Base-by-base conservation (phyloP, 2,888 invertebrate species). In the Parochlus steinenii region DNA sequence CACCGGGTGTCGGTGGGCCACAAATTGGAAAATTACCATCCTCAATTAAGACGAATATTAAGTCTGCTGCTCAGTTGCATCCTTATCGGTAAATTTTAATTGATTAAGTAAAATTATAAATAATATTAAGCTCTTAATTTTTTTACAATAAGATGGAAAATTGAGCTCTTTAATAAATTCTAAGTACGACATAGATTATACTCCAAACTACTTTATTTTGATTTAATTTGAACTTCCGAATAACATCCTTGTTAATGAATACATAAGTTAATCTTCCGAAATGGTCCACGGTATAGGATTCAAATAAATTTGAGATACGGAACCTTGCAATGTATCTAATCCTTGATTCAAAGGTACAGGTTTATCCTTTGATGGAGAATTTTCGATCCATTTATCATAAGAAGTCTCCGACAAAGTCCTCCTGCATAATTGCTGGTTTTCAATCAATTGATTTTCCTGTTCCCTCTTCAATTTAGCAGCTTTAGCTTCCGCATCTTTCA, bases 11-110 rank as follows among this genome's bases (percentile, higher is more conserved):
- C 30, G 65, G 66, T 1, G 63, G 65, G 1, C 53, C 63, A 25
- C 69, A 71, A 42, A 66, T 85, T 63, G 77, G 75, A 23, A 89
- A 89, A 61, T 81, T 83, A 11, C 87, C 87, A 1, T 82, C 86
- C 35, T 75, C 82, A 17, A 86, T 90, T 44, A 90, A 90, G 54
- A 89, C 89, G 0, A 89, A 89, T 52, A 89, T 90, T 42, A 89
- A 89, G 58, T 78, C 87, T 38, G 89, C 86, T 4, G 74, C 78
- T 42, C 81, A 83, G 60, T 81, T 86, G 44, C 86, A 89, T 62
- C 85, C 86, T 2, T 89, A 87, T 51, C 73, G 73, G 48, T 66
- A 78, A 28, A 10, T 11, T 11, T 15, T 28, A 28, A 28, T 15
- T 28, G 14, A 28, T 7, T 4, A 28, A 3, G 10, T 15, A 6